Evolutionary conservation across 2,797 vertebrate species (phyloP).

Genomic region (Aldrovandia affinis): DNA sequence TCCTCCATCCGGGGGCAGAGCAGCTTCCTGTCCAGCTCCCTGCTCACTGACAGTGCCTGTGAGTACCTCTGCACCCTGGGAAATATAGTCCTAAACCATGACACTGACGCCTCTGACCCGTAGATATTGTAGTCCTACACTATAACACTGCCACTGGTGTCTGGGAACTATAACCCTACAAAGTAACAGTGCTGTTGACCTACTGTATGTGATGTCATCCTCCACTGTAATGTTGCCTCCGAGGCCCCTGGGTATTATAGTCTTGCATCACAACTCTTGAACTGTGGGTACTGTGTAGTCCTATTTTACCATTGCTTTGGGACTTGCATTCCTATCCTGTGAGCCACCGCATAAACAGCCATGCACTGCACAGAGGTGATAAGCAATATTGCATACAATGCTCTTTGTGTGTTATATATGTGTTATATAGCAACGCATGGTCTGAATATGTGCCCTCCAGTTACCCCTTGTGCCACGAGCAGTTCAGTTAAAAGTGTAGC

Average conservation of each 20-base stretch:
- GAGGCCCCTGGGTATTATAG: not conserved
- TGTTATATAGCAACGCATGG: no score
- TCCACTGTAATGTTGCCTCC: not conserved
- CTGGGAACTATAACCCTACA: not conserved
- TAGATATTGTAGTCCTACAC: not conserved
- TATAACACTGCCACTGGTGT: not conserved
- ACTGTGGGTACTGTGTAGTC: not conserved
- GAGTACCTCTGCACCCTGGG: constrained; percentile 64
- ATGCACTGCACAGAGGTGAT: no score
- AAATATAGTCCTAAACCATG: constrained; percentile 5
- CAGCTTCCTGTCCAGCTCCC: constrained; percentile 72
- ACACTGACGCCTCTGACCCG: not conserved
- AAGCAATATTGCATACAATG: no score
- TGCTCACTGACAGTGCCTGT: constrained; percentile 74
- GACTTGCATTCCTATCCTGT: not conserved
- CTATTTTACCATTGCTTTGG: not conserved
- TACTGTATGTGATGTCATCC: no score
- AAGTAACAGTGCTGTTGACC: not conserved
- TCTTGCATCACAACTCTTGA: not conserved
- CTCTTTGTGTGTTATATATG: no score
- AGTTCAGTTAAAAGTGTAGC: no score
- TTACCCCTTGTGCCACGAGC: no score
- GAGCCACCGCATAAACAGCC: not conserved
- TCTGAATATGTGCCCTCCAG: no score
- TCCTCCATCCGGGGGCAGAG: constrained; percentile 68